Conservation (phyloP, 2,797 vertebrate species). For the Alectoris magna region DNA sequence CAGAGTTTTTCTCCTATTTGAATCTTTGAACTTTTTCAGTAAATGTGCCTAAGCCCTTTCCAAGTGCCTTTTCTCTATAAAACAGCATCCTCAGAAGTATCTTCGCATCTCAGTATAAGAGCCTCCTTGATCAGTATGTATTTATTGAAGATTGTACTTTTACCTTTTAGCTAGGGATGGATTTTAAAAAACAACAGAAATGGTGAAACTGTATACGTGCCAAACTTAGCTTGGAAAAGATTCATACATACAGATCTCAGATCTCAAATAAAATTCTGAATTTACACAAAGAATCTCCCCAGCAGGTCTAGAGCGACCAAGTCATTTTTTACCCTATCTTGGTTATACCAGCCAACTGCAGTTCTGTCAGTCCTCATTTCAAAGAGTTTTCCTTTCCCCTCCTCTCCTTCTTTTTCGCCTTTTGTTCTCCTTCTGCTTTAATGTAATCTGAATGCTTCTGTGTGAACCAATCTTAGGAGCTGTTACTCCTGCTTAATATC, state of each 20-base stretch:
- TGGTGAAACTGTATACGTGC: background rate
- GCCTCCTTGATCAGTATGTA: background rate
- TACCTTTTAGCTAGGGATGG: background rate
- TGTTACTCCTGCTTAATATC: constrained; percentile 51
- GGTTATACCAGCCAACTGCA: constrained; percentile 6
- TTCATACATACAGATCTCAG: background rate
- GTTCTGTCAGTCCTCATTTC: constrained; percentile 26
- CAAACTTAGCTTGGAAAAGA: background rate
- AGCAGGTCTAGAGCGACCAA: background rate
- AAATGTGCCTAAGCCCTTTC: background rate
- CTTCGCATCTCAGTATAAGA: background rate
- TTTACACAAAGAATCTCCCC: background rate
- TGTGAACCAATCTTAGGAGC: background rate
- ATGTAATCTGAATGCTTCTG: constrained; percentile 6
- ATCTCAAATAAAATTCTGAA: background rate
- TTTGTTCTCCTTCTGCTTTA: background rate
- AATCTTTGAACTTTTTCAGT: background rate
- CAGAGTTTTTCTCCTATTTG: background rate
- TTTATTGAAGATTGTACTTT: background rate
- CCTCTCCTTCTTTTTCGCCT: background rate
- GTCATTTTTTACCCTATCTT: background rate
- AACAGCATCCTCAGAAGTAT: background rate
- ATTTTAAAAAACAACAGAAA: background rate
- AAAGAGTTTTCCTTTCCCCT: background rate
- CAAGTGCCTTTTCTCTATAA: background rate